Evolutionary conservation across 1,140 invertebrate species (phyloP).

Genomic region (Saxidomus purpurata): DNA sequence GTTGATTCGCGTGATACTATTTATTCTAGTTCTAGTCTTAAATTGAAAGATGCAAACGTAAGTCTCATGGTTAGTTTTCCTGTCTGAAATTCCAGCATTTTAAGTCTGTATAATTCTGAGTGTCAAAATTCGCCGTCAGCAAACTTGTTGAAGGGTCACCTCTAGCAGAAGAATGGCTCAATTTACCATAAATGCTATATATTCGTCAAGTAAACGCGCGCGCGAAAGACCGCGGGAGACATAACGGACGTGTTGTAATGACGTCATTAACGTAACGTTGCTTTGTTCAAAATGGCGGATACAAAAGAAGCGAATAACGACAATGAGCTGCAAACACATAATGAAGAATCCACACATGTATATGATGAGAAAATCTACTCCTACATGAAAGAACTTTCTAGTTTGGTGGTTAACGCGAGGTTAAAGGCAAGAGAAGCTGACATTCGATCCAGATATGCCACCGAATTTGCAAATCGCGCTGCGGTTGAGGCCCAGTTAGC

Average conservation of each 20-base stretch:
- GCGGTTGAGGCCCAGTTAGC: constrained; percentile 28
- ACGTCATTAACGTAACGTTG: constrained; percentile 22
- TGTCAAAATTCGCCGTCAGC: too few species aligned
- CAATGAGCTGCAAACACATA: background rate
- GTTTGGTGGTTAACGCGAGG: constrained; percentile 31
- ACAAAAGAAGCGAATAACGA: background rate
- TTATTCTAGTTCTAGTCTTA: too few species aligned
- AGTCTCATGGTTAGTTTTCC: too few species aligned
- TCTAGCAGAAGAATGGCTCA: too few species aligned
- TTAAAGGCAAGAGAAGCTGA: constrained; percentile 46
- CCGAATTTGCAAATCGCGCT: constrained; percentile 37
- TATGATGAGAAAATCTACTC: constrained; percentile 1
- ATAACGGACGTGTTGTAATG: background rate
- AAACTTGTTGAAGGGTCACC: too few species aligned
- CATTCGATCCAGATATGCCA: constrained; percentile 49
- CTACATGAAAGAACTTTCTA: constrained; percentile 25
- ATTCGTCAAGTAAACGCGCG: background rate
- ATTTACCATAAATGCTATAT: too few species aligned
- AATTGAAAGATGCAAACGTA: too few species aligned
- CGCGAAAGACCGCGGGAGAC: background rate
- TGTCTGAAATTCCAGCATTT: too few species aligned
- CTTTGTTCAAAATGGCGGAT: constrained; percentile 2
- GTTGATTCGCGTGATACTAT: too few species aligned
- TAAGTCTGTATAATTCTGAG: too few species aligned
- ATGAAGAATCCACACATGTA: background rate